Base-by-base conservation (phyloP, 2,888 invertebrate genomes). In the Barypeithes pellucidus region DNA sequence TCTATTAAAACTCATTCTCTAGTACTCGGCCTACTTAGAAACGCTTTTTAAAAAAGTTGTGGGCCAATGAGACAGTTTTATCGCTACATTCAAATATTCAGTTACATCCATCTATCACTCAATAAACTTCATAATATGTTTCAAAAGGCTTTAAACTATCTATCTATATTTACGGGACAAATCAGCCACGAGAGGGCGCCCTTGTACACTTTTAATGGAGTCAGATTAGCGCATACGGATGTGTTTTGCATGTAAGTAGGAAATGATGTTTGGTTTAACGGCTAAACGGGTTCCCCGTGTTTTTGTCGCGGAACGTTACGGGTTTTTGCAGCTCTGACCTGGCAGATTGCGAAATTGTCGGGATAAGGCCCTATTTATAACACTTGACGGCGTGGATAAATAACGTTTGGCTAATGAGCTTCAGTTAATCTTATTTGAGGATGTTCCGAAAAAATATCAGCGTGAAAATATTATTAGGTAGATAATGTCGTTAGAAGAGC, bases 241-340 rank as follows among this genome's bases (percentile, higher is more conserved):
- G 84, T 85, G 84, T 84, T 84, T 82, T 84, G 84, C 84, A 85
- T 85, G 85, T 85, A 85, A 86, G 86, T 86, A 85, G 85, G 85
- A 84, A 86, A 85, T 83, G 85, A 85, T 86, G 86, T 86, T 85
- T 86, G 85, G 85, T 85, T 85, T 85, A 85, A 85, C 85, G 84
- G 83, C 83, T 83, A 83, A 85, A 85, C 84, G 85, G 83, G 81
- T 82, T 73, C 70, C 54, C 79, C 78, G 77, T 82, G 83, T 83
- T 84, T 84, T 84, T 83, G 79, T 77, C 78, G 74, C 71, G 20
- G 71, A 76, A 75, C 77, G 73, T 79, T 78, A 80, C 71, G 79
- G 50, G 78, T 80, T 80, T 80, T 80, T 80, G 78, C 75, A 54
- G 29, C 9, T 59, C 57, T 59, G 63, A 63, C 75, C 75, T 70